Evolutionary conservation across 2,797 vertebrate genomes (phyloP).

Genomic region (Ctenopoma kingsleyae): DNA sequence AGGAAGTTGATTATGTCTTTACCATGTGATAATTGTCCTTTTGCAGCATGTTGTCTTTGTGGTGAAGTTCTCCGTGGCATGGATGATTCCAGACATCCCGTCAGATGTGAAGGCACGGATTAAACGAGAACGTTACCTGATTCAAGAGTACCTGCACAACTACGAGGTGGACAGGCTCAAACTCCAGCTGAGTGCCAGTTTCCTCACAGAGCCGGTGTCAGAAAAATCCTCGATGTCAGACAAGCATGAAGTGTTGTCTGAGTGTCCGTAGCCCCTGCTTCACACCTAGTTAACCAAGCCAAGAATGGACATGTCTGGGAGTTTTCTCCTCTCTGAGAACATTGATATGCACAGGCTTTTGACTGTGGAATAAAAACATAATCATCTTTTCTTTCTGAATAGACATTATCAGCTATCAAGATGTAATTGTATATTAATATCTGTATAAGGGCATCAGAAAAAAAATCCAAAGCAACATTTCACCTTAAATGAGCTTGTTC

Average conservation of each 20-base stretch:
- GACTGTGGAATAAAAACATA: conserved; percentile 26
- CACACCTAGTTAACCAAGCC: conserved; percentile 9
- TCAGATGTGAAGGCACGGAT: conserved; percentile 90
- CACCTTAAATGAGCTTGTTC: conserved; percentile 10
- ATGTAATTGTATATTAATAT: conserved; percentile 65
- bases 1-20: neutral
- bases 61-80: conserved; percentile 95
- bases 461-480: conserved; percentile 14
- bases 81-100: conserved; percentile 95
- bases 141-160: conserved; percentile 92
- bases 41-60: conserved; percentile 92
- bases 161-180: conserved; percentile 93
- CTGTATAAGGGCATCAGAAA: conserved; percentile 4
- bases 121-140: conserved; percentile 93
- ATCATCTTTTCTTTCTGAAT: conserved; percentile 34
- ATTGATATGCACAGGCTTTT: conserved; percentile 53
- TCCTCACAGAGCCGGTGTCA: conserved; percentile 63
- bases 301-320: conserved; percentile 8
- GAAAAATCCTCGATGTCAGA: conserved; percentile 55
- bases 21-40: neutral
- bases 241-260: conserved; percentile 72
- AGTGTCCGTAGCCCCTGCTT: conserved; percentile 69
- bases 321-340: conserved; percentile 11
- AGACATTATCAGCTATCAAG: conserved; percentile 13
- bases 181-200: conserved; percentile 86